Base-by-base conservation (phyloP, 2,888 invertebrate species). In the Steinernema scapterisci region DNA sequence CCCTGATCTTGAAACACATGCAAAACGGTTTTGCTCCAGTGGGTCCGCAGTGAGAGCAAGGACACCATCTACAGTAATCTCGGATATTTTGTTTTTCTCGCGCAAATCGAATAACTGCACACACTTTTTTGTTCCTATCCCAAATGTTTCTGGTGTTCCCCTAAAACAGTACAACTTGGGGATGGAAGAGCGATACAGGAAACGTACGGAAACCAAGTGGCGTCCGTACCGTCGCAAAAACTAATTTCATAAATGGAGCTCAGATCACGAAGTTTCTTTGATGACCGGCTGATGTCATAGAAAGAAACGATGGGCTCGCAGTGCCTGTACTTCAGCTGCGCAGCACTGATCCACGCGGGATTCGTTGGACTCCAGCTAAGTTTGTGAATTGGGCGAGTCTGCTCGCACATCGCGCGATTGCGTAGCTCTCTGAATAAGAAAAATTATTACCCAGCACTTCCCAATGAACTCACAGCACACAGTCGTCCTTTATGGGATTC, bases 191-290 rank as follows among this genome's bases (percentile, higher is more conserved):
- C 3, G 48, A 16, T 3, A 13, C 2, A 48, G 48, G 19, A 48
- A 13, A 16, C 63, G 23, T 38, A 63, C 63, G 63, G 63, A 31
- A 63, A 63, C 63, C 63, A 63, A 3, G 63, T 63, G 3, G 63
- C 27, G 31, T 63, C 63, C 9, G 31, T 63, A n/a, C 27, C 63
- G 9, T 63, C 63, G 31, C 63, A 13, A 63, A 11, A 63, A n/a
- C 31, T 31, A 16, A 63, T 27, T 5, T 63, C 63, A 27, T 31
- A 63, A 25, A 63, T 63, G 31, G 16, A 31, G 19, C 31, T 63
- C 63, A 63, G 27, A 31, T 63, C 63, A 2, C 63, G 27, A 1
- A 16, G 21, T 2, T 63, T 38, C 25, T 25, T 21, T 3, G 63
- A 63, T 6, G 63, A 63, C 38, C 31, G 6, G 63, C 63, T 63